A percentile compares a stretch with the other conserved stretches of the same genome.
Conservation (phyloP, 2,888 invertebrate species). For the Himalopsyche kuldschensis region DNA sequence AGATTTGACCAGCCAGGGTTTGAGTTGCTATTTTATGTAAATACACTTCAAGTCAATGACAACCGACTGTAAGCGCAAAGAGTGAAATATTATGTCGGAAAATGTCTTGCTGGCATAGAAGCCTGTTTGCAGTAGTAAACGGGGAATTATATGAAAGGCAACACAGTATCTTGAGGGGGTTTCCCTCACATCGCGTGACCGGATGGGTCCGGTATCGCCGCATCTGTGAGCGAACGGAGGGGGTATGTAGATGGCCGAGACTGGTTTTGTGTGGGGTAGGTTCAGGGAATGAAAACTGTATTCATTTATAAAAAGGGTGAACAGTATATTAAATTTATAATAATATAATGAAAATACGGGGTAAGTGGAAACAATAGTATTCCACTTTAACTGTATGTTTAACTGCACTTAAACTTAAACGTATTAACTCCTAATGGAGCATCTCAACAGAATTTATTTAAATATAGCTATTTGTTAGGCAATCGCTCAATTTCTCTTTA, state of each 20-base stretch:
- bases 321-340: too few relatives aligned
- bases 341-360: too few relatives aligned
- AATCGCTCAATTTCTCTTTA: too few relatives aligned
- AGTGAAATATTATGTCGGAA: background rate
- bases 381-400: too few relatives aligned
- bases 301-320: background rate
- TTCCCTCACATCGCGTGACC: background rate
- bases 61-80: background rate
- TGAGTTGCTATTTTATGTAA: too few relatives aligned
- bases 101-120: background rate
- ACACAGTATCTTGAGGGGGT: background rate
- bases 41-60: too few relatives aligned
- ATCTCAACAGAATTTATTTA: too few relatives aligned
- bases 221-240: background rate
- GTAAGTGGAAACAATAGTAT: too few relatives aligned
- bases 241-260: background rate
- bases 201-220: background rate
- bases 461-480: too few relatives aligned
- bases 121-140: background rate
- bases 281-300: background rate
- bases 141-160: background rate
- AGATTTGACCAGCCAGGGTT: too few relatives aligned
- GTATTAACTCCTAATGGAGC: too few relatives aligned
- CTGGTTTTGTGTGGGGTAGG: background rate
- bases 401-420: too few relatives aligned